These are phyloP conservation scores for Drosophila ohnishii DNA, from an alignment of 1,140 invertebrate species.

Conservation along the genomic window DNA sequence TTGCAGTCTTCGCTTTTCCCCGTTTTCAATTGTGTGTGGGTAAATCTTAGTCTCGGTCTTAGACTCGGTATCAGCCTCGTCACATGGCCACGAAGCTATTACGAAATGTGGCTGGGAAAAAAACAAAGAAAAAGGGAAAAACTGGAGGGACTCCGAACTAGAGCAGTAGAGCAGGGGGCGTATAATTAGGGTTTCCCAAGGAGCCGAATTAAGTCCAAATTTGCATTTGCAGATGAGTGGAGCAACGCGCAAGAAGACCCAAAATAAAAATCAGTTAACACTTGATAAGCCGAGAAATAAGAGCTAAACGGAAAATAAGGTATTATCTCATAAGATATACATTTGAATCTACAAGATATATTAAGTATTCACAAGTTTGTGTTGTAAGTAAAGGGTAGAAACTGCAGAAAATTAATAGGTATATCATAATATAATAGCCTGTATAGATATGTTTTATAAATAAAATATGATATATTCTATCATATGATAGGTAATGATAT, in stretches of 20 bases:
- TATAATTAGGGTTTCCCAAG: slow-evolving; percentile 73
- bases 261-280: slow-evolving; percentile 9
- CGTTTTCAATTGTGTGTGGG: slow-evolving; percentile 35
- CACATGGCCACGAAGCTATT: slow-evolving; percentile 44
- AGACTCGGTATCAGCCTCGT: slow-evolving; percentile 16
- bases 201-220: slow-evolving; percentile 40
- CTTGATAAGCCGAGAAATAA: not conserved
- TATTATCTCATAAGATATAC: not conserved
- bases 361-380: no score
- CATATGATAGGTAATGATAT: no score
- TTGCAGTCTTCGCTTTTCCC: slow-evolving; percentile 24
- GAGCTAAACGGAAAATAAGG: not conserved
- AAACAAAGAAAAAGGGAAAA: slow-evolving; percentile 21
- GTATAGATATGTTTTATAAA: no score
- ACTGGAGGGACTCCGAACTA: slow-evolving; percentile 40
- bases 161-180: slow-evolving; percentile 44
- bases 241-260: slow-evolving; percentile 1
- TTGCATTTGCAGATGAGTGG: slow-evolving; percentile 24
- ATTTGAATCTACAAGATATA: no score
- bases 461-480: no score
- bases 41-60: slow-evolving; percentile 6
- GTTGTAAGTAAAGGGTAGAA: not conserved
- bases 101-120: slow-evolving; percentile 69
- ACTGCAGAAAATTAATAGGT: not conserved
- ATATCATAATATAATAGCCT: no score